Base-by-base conservation (phyloP, 2,888 invertebrate genomes). In the Anagyrus pseudococci region DNA sequence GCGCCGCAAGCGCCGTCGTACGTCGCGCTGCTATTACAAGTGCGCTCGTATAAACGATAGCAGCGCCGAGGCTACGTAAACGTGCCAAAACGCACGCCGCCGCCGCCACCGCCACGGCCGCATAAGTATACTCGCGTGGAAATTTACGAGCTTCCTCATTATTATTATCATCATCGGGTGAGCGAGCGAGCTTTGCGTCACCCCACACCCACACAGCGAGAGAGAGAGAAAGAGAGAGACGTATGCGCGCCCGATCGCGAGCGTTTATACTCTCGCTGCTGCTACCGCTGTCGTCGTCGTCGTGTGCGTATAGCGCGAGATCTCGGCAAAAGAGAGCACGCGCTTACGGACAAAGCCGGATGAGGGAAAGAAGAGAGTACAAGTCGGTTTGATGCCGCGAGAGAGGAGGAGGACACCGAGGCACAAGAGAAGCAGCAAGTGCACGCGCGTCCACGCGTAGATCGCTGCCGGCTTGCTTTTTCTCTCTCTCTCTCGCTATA, bases 91-190 rank as follows among this genome's bases (percentile, higher is more conserved):
- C n/a, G n/a, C n/a, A n/a, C n/a, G n/a, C n/a, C n/a, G n/a, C n/a
- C n/a, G n/a, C n/a, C n/a, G n/a, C n/a, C n/a, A n/a, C n/a, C n/a
- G n/a, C n/a, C n/a, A n/a, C n/a, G n/a, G n/a, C n/a, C n/a, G n/a
- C n/a, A n/a, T 63, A 67, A 19, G 20, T 26, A 52, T 20, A 67
- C 68, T 68, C 70, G 69, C 70, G 66, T 74, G 73, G 72, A 74
- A 74, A 71, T 74, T 74, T 74, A 74, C 72, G 74, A 69, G 60
- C 67, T 64, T 68, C 70, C 69, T 58, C 56, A 60, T 58, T 53
- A 29, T 19, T 48, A n/a, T n/a, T n/a, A n/a, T n/a, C n/a, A n/a
- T n/a, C 33, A 55, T 60, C 47, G 19, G 29, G 22, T 43, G 17
- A 8, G n/a, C 47, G 19, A 25, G 22, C 49, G 17, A 8, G n/a